These are phyloP conservation scores for Drosophila fuyamai DNA, from an alignment of 1,140 invertebrate genomes.

Conservation along the genomic window DNA sequence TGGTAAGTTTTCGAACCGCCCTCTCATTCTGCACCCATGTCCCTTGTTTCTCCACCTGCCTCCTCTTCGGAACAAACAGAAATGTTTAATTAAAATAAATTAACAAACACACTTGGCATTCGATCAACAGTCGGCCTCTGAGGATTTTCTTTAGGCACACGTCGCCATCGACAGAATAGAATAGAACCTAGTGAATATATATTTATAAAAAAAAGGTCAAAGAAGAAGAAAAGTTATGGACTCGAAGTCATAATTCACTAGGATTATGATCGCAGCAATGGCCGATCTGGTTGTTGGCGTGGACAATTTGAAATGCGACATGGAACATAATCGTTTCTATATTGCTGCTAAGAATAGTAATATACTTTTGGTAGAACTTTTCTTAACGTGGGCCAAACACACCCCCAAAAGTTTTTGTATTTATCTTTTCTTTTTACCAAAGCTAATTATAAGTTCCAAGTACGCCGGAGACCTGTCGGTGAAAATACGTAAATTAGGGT, in stretches of 20 bases:
- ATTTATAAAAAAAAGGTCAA: conserved; percentile 7
- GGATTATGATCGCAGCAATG: conserved; percentile 26
- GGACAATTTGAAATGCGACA: conserved; percentile 5
- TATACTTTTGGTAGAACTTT: neutral
- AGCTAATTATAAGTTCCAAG: conserved; percentile 51
- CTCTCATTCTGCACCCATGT: neutral
- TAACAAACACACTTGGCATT: conserved; percentile 59
- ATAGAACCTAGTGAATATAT: conserved; percentile 7
- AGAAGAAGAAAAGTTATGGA: conserved; percentile 11
- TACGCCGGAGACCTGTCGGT: conserved; percentile 29
- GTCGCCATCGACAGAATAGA: conserved; percentile 38
- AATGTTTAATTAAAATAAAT: conserved; percentile 56
- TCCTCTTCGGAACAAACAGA: conserved; percentile 1
- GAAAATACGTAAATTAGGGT: conserved; percentile 4
- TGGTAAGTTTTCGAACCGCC: conserved; percentile 87
- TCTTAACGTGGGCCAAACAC: conserved; percentile 30
- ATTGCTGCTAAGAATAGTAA: neutral
- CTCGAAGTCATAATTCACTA: conserved; percentile 29
- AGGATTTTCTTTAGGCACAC: conserved; percentile 52
- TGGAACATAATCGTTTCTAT: conserved; percentile 4
- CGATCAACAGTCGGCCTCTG: conserved; percentile 48
- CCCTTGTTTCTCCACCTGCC: neutral
- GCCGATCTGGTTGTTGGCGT: conserved; percentile 7
- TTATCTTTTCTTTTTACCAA: conserved; percentile 4
- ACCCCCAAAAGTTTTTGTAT: conserved; percentile 29